phyloP scores from a whole-genome alignment of 1,140 invertebrate genomes.

The Ceratosolen solmsi region DNA sequence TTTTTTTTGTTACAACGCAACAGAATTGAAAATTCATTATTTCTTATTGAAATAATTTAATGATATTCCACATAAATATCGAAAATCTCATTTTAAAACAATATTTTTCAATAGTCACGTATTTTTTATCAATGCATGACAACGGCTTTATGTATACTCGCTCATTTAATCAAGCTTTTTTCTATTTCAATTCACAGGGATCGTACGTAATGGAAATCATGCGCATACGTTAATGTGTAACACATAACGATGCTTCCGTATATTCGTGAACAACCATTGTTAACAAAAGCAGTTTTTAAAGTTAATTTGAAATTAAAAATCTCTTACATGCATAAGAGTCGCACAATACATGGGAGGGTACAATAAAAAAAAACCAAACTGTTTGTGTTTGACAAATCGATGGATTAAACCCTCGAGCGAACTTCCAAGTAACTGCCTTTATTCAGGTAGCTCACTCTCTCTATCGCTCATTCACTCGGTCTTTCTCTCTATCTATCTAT shows the following conservation, averaged over 20 bases:
- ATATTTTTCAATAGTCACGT: too few relatives aligned
- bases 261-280: neutral
- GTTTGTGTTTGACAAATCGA: constrained; percentile 45
- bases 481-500: constrained; percentile 33
- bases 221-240: neutral
- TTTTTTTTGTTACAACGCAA: too few relatives aligned
- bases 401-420: constrained; percentile 43
- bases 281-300: constrained; percentile 16
- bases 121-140: neutral
- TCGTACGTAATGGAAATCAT: neutral
- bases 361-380: constrained; percentile 40
- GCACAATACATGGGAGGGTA: neutral
- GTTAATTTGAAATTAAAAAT: constrained; percentile 43
- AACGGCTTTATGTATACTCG: neutral
- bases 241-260: neutral
- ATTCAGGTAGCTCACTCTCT: constrained; percentile 22
- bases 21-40: too few relatives aligned
- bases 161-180: neutral
- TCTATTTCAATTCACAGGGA: neutral
- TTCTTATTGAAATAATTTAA: too few relatives aligned
- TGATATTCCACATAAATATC: too few relatives aligned
- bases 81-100: neutral
- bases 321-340: constrained; percentile 9
- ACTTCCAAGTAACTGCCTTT: constrained; percentile 42
- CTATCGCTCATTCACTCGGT: neutral